phyloP scores from a whole-genome alignment of 2,797 vertebrate species.

The Muraenolepis orangiensis region DNA sequence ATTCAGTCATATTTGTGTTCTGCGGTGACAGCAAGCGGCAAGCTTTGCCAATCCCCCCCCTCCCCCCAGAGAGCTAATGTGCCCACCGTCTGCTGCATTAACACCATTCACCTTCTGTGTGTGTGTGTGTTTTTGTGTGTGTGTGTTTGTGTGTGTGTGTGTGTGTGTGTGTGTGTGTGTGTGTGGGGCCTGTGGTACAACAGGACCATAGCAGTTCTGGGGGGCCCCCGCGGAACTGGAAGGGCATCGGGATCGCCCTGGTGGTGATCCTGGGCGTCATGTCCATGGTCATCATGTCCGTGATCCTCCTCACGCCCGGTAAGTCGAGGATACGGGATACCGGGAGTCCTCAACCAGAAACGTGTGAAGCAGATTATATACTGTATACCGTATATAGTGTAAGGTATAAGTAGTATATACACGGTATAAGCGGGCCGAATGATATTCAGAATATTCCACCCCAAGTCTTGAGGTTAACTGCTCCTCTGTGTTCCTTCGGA shows the following conservation, averaged over 20 bases:
- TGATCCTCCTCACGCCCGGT: constrained; percentile 80
- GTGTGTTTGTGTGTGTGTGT: constrained; percentile 3
- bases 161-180: constrained; percentile 5
- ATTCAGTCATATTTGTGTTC: constrained; percentile 42
- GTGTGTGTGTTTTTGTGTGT: constrained; percentile 23
- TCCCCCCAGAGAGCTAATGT: constrained; percentile 73
- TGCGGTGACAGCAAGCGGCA: constrained; percentile 31
- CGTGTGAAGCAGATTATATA: background rate
- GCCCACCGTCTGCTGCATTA: constrained; percentile 38
- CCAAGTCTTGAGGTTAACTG: background rate
- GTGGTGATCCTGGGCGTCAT: constrained; percentile 79
- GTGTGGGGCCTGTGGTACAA: constrained; percentile 1
- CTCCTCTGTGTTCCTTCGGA: background rate
- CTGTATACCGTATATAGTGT: too few species aligned
- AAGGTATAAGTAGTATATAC: too few species aligned
- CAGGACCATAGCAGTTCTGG: constrained; percentile 73
- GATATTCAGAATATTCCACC: background rate
- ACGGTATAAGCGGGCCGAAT: background rate
- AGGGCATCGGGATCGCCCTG: constrained; percentile 81
- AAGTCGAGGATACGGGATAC: constrained; percentile 37
- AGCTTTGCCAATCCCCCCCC: constrained; percentile 35
- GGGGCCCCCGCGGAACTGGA: constrained; percentile 82
- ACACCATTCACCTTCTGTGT: constrained; percentile 25
- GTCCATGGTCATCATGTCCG: constrained; percentile 78
- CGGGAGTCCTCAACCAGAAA: background rate